phyloP scores from a whole-genome alignment of 1,140 invertebrate genomes.

The Drosophila kanapiae region DNA sequence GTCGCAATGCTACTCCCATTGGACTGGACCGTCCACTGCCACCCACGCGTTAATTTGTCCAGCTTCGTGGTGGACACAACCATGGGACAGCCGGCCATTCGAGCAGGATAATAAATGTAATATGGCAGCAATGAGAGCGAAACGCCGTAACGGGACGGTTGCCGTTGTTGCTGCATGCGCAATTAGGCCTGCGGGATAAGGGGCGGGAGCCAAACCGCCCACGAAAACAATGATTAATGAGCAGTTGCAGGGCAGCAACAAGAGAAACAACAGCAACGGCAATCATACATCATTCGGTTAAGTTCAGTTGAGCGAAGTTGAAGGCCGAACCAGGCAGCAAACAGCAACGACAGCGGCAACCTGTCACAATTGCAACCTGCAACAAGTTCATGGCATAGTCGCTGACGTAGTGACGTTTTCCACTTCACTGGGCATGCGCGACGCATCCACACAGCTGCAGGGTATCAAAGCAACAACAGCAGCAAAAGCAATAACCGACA shows the following conservation, averaged over 20 bases:
- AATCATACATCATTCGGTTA: slow-evolving; percentile 63
- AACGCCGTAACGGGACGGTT: slow-evolving; percentile 25
- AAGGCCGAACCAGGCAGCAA: slow-evolving; percentile 32
- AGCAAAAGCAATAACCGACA: slow-evolving; percentile 24
- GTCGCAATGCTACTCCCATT: not conserved
- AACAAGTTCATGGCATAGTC: slow-evolving; percentile 70
- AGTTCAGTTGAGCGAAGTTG: slow-evolving; percentile 39
- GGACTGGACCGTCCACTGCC: slow-evolving; percentile 1
- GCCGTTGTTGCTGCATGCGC: slow-evolving; percentile 30
- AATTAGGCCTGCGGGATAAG: slow-evolving; percentile 36
- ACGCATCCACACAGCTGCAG: slow-evolving; percentile 55
- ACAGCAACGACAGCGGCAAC: slow-evolving; percentile 25
- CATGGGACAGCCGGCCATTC: slow-evolving; percentile 35
- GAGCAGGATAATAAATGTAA: slow-evolving; percentile 78
- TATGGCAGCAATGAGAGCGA: slow-evolving; percentile 50
- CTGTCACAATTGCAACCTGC: slow-evolving; percentile 63
- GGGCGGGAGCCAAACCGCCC: slow-evolving; percentile 3
- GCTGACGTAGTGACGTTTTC: slow-evolving; percentile 47
- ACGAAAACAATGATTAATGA: slow-evolving; percentile 77
- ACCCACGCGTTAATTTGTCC: slow-evolving; percentile 78
- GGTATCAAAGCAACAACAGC: slow-evolving; percentile 33
- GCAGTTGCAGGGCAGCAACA: slow-evolving; percentile 45
- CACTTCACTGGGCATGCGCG: slow-evolving; percentile 60
- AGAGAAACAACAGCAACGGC: slow-evolving; percentile 17
- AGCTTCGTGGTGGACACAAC: slow-evolving; percentile 63